Conservation (phyloP, 2,797 vertebrate species). For the Sebastes alutus region DNA sequence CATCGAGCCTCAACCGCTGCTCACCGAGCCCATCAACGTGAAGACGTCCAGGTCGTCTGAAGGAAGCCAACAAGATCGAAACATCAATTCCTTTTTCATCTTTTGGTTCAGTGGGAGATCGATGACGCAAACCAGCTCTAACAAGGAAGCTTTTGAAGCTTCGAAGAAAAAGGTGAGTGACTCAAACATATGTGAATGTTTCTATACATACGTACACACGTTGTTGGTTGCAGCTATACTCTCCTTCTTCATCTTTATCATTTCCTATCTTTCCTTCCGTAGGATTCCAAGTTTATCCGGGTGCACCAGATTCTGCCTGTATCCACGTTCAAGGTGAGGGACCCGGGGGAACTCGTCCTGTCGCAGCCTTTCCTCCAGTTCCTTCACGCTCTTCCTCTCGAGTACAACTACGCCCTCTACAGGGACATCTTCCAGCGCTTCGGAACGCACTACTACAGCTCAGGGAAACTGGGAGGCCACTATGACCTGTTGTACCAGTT, state of each 20-base stretch:
- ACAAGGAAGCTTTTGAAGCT: conserved; percentile 81
- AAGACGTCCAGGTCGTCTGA: fast-evolving
- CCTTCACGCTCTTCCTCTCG: conserved; percentile 88
- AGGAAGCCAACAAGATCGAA: fast-evolving
- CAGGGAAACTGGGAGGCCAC: conserved; percentile 89
- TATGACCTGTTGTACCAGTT: conserved; percentile 96
- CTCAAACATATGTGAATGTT: not conserved
- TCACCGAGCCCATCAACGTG: conserved; percentile 28
- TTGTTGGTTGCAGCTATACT: not conserved
- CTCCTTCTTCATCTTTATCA: not conserved
- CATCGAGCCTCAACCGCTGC: conserved; percentile 25
- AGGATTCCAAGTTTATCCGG: conserved; percentile 92
- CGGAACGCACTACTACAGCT: conserved; percentile 93
- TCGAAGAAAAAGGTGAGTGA: conserved; percentile 86
- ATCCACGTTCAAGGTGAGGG: conserved; percentile 86
- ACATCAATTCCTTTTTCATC: not conserved
- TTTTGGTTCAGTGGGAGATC: conserved; percentile 39
- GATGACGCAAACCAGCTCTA: not conserved
- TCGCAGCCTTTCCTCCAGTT: conserved; percentile 88
- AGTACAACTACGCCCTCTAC: conserved; percentile 93
- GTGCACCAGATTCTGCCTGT: conserved; percentile 89
- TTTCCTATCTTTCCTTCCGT: not conserved
- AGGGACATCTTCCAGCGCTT: conserved; percentile 91
- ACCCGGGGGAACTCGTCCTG: conserved; percentile 81
- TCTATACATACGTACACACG: too few species aligned